Base-by-base conservation (phyloP, 2,888 invertebrate genomes). In the Hirtodrosophila cameraria region DNA sequence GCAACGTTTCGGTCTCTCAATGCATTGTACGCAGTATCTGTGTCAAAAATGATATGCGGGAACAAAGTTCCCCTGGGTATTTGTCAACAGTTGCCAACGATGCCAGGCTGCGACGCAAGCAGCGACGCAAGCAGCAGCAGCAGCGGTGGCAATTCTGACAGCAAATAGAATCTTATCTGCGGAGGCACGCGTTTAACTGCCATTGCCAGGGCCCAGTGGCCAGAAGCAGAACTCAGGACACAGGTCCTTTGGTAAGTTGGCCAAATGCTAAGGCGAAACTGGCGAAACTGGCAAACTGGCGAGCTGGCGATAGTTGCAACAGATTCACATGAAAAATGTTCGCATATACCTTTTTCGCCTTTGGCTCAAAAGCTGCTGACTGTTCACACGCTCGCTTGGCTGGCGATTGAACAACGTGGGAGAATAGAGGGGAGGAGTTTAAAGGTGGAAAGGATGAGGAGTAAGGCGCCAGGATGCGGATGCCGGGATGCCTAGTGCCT, bases 111-210 rank as follows among this genome's bases (percentile, higher is more conserved):
- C 20, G 38, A 33, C 36, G 11, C 25, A 45, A 23, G 33, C 45
- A 20, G 39, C 23, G 23, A 42, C 60, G 28, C n/a, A n/a, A n/a
- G n/a, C 36, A 11, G 28, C 48, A 23, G 33, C 45, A 20, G 39
- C 23, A 23, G 45, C 60, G 28, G 54, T 53, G 59, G 50, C 69
- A 64, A 62, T 65, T 68, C 64, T 75, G 74, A 60, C 63, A 61
- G 83, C 64, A 83, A 74, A 83, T 69, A 75, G 67, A 83, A 83
- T 80, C 75, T 83, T 81, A 83, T 81, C 80, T 69, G 58, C 52
- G 58, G 46, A 49, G 49, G 49, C 68, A 70, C 63, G 79, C 82
- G 65, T 68, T 75, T 35, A 70, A 59, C 65, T 57, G 70, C 48
- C 81, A 60, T 45, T 53, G 46, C 48, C 62, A 62, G 59, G 50